phyloP scores from a whole-genome alignment of 64 coral and sea anemone species.

The Montipora efflorescens region DNA sequence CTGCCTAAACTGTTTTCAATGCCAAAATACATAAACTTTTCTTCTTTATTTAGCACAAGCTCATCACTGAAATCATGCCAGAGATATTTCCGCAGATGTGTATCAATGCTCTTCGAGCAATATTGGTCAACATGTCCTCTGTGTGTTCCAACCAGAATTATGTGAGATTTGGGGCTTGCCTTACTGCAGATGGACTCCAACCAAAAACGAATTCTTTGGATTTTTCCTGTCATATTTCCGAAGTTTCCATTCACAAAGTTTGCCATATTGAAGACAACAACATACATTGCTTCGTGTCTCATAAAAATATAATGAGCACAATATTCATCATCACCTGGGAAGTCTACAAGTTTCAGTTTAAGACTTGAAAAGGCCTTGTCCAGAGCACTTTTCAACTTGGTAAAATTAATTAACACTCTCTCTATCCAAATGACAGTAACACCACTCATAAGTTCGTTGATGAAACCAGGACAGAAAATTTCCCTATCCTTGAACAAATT shows the following conservation, averaged over 20 bases:
- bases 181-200: slow-evolving; percentile 59
- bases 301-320: slow-evolving; percentile 69
- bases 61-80: slow-evolving; percentile 53
- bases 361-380: slow-evolving; percentile 25
- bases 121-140: slow-evolving; percentile 13
- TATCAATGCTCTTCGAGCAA: background rate
- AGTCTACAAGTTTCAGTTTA: slow-evolving; percentile 66
- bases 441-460: no score
- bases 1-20: slow-evolving; percentile 46
- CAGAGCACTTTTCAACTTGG: slow-evolving; percentile 62
- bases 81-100: slow-evolving; percentile 37
- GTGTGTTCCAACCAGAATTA: slow-evolving; percentile 74
- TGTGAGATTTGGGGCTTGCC: background rate
- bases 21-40: slow-evolving; percentile 41
- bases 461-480: background rate
- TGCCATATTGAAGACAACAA: slow-evolving; percentile 70
- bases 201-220: slow-evolving; percentile 61
- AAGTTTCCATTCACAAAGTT: slow-evolving; percentile 40
- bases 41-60: slow-evolving; percentile 52
- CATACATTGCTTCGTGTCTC: slow-evolving; percentile 56
- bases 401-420: slow-evolving; percentile 30
- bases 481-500: no score
- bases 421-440: slow-evolving; percentile 13
- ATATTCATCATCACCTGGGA: slow-evolving; percentile 54
- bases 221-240: slow-evolving; percentile 8